Conservation (phyloP, 2,888 invertebrate genomes). For the Microctonus hyperodae region DNA sequence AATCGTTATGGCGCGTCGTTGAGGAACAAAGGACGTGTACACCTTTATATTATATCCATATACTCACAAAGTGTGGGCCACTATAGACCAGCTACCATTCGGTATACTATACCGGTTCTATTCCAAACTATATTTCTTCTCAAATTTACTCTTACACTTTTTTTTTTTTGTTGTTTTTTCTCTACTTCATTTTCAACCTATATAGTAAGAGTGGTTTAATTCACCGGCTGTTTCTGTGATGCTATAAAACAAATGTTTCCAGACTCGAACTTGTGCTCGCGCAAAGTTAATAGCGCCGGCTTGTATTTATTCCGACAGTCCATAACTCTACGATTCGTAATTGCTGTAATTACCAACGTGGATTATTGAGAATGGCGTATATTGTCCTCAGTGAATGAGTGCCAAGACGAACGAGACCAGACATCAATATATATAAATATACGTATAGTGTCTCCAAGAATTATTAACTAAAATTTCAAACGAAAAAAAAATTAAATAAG, state of each 20-base stretch:
- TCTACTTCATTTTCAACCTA: background rate
- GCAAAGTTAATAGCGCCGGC: slow-evolving; percentile 44
- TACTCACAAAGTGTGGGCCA: background rate
- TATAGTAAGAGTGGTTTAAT: background rate
- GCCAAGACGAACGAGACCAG: background rate
- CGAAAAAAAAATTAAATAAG: background rate
- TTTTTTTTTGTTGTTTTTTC: too few species aligned
- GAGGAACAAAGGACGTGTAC: slow-evolving; percentile 12
- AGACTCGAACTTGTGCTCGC: background rate
- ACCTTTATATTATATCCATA: background rate
- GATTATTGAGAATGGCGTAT: slow-evolving; percentile 31
- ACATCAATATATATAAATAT: background rate
- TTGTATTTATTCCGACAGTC: slow-evolving; percentile 53
- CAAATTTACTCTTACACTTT: background rate
- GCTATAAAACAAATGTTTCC: slow-evolving; percentile 16
- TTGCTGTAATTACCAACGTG: slow-evolving; percentile 48
- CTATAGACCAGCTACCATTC: slow-evolving; percentile 16
- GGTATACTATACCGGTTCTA: background rate
- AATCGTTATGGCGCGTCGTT: slow-evolving; percentile 21
- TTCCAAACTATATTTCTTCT: background rate
- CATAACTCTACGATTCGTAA: slow-evolving; percentile 53
- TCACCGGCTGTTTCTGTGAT: background rate
- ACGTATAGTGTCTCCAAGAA: background rate
- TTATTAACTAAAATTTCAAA: background rate
- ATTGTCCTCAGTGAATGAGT: background rate